phyloP scores from a whole-genome alignment of 2,797 vertebrate genomes.

The Bradypodion ventrale region DNA sequence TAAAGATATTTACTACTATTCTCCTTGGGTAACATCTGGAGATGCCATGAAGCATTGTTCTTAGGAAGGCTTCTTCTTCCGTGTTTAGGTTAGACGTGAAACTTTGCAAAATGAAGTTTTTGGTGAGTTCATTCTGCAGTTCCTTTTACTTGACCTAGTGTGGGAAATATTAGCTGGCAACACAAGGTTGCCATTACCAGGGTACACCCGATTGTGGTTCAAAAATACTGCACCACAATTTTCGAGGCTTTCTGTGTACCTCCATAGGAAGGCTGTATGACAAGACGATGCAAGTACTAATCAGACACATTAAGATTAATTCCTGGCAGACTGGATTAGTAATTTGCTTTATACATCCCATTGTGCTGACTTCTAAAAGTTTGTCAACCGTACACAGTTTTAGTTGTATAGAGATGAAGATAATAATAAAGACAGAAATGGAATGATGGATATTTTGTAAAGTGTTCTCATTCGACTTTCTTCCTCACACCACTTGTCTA shows the following conservation, averaged over 20 bases:
- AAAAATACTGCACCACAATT: too few species aligned
- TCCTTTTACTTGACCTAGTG: too few species aligned
- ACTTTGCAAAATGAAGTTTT: too few species aligned
- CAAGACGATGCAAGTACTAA: background rate
- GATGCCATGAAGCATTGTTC: background rate
- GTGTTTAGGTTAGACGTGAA: too few species aligned
- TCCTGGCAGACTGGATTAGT: background rate
- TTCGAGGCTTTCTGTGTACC: too few species aligned
- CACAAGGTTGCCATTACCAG: too few species aligned
- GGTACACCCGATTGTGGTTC: too few species aligned
- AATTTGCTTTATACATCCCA: slow-evolving; percentile 1
- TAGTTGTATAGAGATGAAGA: slow-evolving; percentile 12
- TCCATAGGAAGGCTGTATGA: background rate
- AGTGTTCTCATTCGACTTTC: background rate
- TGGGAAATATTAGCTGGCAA: too few species aligned
- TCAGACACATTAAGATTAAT: slow-evolving; percentile 3
- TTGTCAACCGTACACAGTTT: background rate
- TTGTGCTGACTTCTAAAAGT: background rate
- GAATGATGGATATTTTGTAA: background rate
- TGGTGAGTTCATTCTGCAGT: too few species aligned
- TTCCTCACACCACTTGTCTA: background rate
- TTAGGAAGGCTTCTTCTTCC: too few species aligned
- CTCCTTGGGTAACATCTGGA: background rate
- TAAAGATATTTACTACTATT: background rate
- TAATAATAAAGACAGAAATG: background rate